A percentile compares a stretch with the other conserved stretches of the same genome.
These are phyloP conservation scores for Melanostigma gelatinosum DNA, from an alignment of 2,113 vertebrate genomes.

Conservation along the genomic window DNA sequence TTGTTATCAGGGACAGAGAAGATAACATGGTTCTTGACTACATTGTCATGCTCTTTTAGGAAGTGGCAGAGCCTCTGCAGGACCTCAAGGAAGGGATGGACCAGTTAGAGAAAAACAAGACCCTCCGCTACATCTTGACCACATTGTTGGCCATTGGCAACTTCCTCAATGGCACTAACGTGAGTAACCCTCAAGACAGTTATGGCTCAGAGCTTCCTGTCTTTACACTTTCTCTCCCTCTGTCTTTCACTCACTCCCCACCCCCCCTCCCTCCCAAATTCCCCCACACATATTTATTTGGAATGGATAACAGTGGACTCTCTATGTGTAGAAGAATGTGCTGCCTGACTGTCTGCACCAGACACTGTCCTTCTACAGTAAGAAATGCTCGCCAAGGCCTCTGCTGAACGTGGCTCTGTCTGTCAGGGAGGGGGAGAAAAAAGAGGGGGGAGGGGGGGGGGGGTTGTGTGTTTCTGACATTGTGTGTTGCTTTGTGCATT, in stretches of 20 bases:
- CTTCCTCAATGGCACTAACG: constrained; percentile 96
- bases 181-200: constrained; percentile 79
- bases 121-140: constrained; percentile 92
- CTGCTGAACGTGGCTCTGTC: constrained; percentile 41
- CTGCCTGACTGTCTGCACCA: constrained; percentile 50
- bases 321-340: constrained; percentile 67
- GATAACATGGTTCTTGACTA: not conserved
- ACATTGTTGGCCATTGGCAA: constrained; percentile 96
- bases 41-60: constrained; percentile 77
- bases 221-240: constrained; percentile 19
- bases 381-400: constrained; percentile 38
- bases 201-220: not conserved
- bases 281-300: constrained; percentile 59
- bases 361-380: constrained; percentile 58
- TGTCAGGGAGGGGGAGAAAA: constrained; percentile 21
- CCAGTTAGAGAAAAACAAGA: constrained; percentile 96
- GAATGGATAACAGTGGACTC: constrained; percentile 52
- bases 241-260: constrained; percentile 33
- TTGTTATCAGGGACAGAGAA: not conserved
- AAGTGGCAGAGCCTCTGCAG: constrained; percentile 96
- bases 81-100: constrained; percentile 99
- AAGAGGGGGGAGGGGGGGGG: not conserved
- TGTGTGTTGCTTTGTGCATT: constrained; percentile 18
- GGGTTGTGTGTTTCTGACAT: not conserved
- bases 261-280: not conserved